Base-by-base conservation (phyloP, 2,113 vertebrate genomes). In the Tetrax tetrax region DNA sequence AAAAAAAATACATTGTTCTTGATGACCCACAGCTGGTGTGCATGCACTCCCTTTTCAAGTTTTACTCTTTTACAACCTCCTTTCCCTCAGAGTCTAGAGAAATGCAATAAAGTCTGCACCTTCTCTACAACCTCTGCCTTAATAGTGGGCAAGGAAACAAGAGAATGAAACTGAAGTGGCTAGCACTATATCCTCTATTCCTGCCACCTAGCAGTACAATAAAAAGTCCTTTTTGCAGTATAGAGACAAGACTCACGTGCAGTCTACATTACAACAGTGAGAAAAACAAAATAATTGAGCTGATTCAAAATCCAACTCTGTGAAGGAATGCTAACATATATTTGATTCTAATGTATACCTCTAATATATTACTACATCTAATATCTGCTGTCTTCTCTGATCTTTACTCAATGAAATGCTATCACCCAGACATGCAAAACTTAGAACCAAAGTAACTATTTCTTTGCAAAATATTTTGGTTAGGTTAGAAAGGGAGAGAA, bases 381-480 rank as follows among this genome's bases (percentile, higher is more conserved):
- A 22, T 72, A 87, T 48, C 33, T 77, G 21, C 25, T 37, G 9
- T 45, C 23, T 66, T 75, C 60, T 92, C 18, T 57, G 54, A 50
- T 41, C 56, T 74, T 64, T 92, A 56, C 5, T 41, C 20, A 61
- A 10, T 65, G 38, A 76, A 90, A 31, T 43, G 5, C 14, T 70
- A 71, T 18, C n/a, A 64, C 16, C 47, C 63, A 81, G 83, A 92
- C 56, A 87, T 45, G n/a, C 14, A 96, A 89, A 94, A 69, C 29
- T 47, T 80, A 45, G 7, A 69, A 87, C 17, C 9, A 53, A 96
- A 83, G 79, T 20, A 71, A 70, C 9, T 35, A 24, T 50, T 81
- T 27, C 19, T 87, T 90, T 90, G 47, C 61, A 95, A 96, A 97
- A 84, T 65, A 69, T 64, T 89, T 94, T 83, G 10, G 25, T 93